These are phyloP conservation scores for Epsilonema sp. DNA, from an alignment of 2,888 invertebrate genomes.

Conservation along the genomic window DNA sequence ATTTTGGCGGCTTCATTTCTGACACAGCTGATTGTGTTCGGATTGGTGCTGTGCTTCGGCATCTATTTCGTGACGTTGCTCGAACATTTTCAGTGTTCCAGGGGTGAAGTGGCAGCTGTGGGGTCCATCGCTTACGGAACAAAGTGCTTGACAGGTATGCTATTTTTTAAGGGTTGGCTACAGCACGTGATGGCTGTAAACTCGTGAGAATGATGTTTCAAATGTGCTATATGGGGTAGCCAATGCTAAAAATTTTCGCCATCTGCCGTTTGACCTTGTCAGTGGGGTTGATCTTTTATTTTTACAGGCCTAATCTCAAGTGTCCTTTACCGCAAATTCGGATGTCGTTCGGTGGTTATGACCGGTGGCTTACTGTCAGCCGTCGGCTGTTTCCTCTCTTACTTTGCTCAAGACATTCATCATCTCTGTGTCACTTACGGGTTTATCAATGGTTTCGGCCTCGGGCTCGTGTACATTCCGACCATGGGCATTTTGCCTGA, in stretches of 20 bases:
- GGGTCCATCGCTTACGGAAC: constrained; percentile 3
- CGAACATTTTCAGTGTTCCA: neutral
- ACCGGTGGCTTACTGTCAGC: constrained; percentile 27
- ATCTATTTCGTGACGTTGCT: neutral
- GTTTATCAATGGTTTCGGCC: constrained; percentile 24
- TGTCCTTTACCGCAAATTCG: constrained; percentile 28
- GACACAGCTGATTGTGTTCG: constrained; percentile 2
- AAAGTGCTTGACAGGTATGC: neutral
- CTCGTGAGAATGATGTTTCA: too few relatives aligned
- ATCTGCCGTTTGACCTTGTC: too few relatives aligned
- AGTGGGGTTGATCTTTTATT: too few relatives aligned
- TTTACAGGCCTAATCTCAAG: constrained; percentile 31
- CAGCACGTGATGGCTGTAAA: too few relatives aligned
- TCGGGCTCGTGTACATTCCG: constrained; percentile 23
- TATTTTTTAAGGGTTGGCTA: too few relatives aligned
- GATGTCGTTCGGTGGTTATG: constrained; percentile 28
- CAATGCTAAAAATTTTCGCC: too few relatives aligned
- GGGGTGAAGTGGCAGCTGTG: neutral
- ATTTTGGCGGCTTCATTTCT: constrained; percentile 2
- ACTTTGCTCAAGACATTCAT: constrained; percentile 23
- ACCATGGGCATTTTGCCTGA: constrained; percentile 30
- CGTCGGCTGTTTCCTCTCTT: constrained; percentile 25
- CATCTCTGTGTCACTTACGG: constrained; percentile 30
- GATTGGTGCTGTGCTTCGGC: constrained; percentile 3
- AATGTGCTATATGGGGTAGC: too few relatives aligned